Conservation (phyloP, 2,888 invertebrate genomes). For the Gryllus longicercus region DNA sequence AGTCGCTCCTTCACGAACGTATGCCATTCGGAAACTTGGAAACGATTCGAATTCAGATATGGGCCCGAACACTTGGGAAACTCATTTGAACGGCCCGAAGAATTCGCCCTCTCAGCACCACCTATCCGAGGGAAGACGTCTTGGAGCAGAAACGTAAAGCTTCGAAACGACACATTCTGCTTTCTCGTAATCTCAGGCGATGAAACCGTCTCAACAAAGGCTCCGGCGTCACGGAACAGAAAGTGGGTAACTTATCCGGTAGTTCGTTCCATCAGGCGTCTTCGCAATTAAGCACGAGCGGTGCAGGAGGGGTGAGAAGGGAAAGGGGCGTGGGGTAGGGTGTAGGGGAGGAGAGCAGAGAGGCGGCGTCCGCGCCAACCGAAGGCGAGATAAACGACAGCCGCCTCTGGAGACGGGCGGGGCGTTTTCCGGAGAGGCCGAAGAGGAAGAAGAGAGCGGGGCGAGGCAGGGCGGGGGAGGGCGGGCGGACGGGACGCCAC, state of each 20-base stretch:
- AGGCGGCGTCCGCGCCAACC: background rate
- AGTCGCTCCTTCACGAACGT: no score
- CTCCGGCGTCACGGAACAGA: background rate
- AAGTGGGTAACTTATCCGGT: background rate
- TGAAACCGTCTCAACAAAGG: background rate
- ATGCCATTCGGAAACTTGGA: no score
- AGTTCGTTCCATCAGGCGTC: conserved; percentile 3
- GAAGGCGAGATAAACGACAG: background rate
- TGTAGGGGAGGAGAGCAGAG: background rate
- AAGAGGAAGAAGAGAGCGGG: background rate
- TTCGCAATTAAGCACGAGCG: background rate
- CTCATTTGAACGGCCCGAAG: no score
- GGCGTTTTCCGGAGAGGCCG: background rate
- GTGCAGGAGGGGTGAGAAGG: no score
- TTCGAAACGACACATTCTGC: background rate
- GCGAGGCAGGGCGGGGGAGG: no score
- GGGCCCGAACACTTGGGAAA: no score
- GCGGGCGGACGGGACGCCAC: background rate
- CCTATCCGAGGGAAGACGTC: no score
- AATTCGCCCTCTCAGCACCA: no score
- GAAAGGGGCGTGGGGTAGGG: background rate
- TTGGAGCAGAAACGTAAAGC: no score
- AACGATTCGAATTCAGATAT: no score
- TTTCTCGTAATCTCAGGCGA: background rate
- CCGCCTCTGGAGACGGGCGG: background rate